Evolutionary conservation across 1,140 invertebrate species (phyloP).

Genomic region (Acromyrmex echinatior): DNA sequence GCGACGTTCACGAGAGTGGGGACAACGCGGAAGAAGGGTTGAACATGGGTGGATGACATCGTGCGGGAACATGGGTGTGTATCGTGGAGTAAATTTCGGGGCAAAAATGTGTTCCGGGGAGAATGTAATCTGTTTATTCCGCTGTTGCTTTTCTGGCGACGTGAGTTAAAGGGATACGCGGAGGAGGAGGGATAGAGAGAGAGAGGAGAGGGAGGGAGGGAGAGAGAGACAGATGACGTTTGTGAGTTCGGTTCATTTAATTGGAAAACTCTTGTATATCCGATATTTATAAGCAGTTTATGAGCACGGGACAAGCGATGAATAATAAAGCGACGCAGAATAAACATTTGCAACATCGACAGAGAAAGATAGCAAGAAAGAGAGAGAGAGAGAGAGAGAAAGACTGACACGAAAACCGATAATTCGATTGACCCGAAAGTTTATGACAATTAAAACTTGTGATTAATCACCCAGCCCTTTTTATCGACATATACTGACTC

Average conservation of each 20-base stretch:
- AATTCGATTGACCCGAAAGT: conserved; percentile 55
- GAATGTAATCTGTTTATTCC: conserved; percentile 62
- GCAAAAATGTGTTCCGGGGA: conserved; percentile 48
- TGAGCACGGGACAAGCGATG: background rate
- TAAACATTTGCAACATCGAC: conserved; percentile 27
- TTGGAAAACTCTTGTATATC: conserved; percentile 45
- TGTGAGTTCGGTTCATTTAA: conserved; percentile 29
- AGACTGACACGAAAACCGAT: conserved; percentile 25
- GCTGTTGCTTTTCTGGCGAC: conserved; percentile 35
- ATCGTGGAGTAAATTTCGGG: conserved; percentile 57
- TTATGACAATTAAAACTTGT: conserved; percentile 56
- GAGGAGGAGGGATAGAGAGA: background rate
- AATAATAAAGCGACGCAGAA: conserved; percentile 35
- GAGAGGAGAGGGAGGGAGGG: background rate
- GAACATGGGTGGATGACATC: conserved; percentile 40
- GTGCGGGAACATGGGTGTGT: conserved; percentile 58
- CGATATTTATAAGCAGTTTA: conserved; percentile 54
- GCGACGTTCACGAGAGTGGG: conserved; percentile 16
- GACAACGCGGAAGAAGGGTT: conserved; percentile 29
- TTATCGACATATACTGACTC: conserved; percentile 30
- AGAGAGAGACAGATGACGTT: background rate
- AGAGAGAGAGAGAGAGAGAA: background rate
- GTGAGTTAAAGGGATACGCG: background rate
- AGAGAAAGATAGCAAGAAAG: background rate
- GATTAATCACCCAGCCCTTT: conserved; percentile 47